phyloP scores from a whole-genome alignment of 2,888 invertebrate genomes.

The Eupithecia vulgata region DNA sequence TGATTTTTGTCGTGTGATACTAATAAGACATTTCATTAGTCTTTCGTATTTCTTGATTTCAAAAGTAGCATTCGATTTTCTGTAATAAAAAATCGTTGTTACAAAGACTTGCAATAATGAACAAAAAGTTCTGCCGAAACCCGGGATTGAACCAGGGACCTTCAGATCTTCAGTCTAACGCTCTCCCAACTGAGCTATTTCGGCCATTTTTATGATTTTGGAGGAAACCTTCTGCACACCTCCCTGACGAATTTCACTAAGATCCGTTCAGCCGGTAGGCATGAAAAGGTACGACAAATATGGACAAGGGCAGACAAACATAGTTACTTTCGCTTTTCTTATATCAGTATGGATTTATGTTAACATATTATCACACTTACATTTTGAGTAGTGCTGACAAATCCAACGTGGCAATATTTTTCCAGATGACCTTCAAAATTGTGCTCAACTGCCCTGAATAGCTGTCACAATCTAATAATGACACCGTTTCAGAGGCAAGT shows the following conservation, averaged over 20 bases:
- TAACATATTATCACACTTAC: conserved; percentile 58
- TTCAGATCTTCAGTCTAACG: conserved; percentile 22
- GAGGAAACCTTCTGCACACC: too few species aligned
- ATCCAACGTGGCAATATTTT: conserved; percentile 82
- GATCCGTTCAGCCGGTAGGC: background rate
- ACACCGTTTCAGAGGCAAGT: conserved; percentile 71
- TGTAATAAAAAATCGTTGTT: conserved; percentile 42
- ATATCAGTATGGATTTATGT: background rate
- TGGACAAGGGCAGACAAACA: background rate
- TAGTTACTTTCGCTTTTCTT: background rate
- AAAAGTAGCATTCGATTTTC: conserved; percentile 64
- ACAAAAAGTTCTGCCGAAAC: conserved; percentile 25
- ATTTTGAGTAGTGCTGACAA: conserved; percentile 70
- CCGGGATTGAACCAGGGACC: conserved; percentile 23
- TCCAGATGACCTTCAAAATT: conserved; percentile 85
- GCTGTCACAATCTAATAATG: conserved; percentile 78
- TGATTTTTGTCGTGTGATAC: conserved; percentile 35
- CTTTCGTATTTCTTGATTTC: conserved; percentile 69
- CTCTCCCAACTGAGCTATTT: conserved; percentile 24
- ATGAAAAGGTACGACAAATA: too few species aligned
- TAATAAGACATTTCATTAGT: conserved; percentile 56
- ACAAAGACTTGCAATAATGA: background rate
- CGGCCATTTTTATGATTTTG: too few species aligned
- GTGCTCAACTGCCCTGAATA: conserved; percentile 77
- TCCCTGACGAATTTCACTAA: background rate